Conservation (phyloP, 1,140 invertebrate genomes). For the Brachionus rotundiformis region DNA sequence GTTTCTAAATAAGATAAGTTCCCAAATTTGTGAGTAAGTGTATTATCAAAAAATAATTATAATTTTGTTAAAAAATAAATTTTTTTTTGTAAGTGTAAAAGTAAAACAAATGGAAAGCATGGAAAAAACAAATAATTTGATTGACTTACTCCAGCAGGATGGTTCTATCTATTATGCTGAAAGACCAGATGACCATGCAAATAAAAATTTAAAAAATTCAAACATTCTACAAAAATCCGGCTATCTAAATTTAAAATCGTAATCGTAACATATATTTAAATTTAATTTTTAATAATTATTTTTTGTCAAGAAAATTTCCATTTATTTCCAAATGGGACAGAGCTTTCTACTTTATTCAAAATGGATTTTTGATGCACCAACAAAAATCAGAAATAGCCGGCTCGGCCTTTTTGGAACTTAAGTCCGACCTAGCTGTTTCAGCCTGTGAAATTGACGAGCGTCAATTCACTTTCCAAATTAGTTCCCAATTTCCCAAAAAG, state of each 20-base stretch:
- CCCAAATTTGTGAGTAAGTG: constrained; percentile 30
- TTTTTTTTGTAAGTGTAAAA: background rate
- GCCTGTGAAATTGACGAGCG: constrained; percentile 39
- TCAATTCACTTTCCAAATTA: constrained; percentile 42
- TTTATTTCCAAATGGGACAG: constrained; percentile 36
- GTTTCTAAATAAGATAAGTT: constrained; percentile 5
- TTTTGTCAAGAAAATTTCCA: constrained; percentile 8
- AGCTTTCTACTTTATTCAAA: constrained; percentile 20
- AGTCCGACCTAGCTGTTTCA: constrained; percentile 3
- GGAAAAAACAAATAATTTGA: constrained; percentile 32
- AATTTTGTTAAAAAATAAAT: background rate
- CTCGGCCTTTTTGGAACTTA: constrained; percentile 3
- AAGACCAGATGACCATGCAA: background rate
- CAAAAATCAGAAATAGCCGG: constrained; percentile 22
- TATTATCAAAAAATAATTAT: background rate
- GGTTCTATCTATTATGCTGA: background rate
- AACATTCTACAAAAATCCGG: constrained; percentile 30
- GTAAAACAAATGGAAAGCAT: constrained; percentile 11
- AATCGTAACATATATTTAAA: background rate
- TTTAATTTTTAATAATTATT: background rate
- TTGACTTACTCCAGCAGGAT: constrained; percentile 29
- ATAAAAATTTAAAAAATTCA: background rate
- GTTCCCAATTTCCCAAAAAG: constrained; percentile 28
- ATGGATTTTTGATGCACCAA: constrained; percentile 28
- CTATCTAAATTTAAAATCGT: constrained; percentile 39